Evolutionary conservation across 1,140 invertebrate species (phyloP), one percentile per base, ranked within the genome.

Genomic region (Euglossa dilemma): DNA sequence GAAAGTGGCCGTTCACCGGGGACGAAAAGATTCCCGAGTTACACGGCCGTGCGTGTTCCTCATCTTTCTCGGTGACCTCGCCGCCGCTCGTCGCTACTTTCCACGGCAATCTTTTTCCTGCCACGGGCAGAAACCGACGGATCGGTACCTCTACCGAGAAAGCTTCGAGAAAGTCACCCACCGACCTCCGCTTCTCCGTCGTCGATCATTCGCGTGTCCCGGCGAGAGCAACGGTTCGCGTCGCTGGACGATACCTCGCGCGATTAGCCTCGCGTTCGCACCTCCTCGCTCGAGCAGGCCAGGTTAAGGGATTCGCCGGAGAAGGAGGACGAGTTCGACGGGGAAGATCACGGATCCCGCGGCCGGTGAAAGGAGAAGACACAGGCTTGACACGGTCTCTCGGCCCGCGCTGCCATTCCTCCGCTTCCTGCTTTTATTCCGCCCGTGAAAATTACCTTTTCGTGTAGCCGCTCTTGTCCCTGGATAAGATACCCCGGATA

Each of bases 1-100:
- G 80, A 82, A 82, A 82, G 80, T 67, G 73, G 75, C 80, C 80
- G 72, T 76, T 82, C 80, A 82, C 80, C 36, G 4, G 72, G 72
- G 63, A 80, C 57, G 78, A 82, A 82, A 76, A 82, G 45, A 76
- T 76, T 25, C 45, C 43, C 4, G 45, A 57, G 63, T 25, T 50
- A 67, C 52, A 59, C 43, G 52, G 8, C 36, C 20, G 52, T 52
- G 80, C 61, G 52, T 74, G 71, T 75, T 54, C 69, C 69, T 57
- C 72, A 36, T 82, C 72, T 47, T 74, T 69, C 72, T 73, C 8
- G 50, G 36, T 56, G 78, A 80, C 59, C 78, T 64, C 78, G 57
- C 50, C 78, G 57, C 50, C 7, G 43, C 20, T 45, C 69, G 25
- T 72, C 63, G 61, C 63, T 66, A 76, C 72, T 82, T 76, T 82